These are phyloP conservation scores for Carposina sasakii DNA, from an alignment of 1,140 invertebrate genomes.

Conservation along the genomic window DNA sequence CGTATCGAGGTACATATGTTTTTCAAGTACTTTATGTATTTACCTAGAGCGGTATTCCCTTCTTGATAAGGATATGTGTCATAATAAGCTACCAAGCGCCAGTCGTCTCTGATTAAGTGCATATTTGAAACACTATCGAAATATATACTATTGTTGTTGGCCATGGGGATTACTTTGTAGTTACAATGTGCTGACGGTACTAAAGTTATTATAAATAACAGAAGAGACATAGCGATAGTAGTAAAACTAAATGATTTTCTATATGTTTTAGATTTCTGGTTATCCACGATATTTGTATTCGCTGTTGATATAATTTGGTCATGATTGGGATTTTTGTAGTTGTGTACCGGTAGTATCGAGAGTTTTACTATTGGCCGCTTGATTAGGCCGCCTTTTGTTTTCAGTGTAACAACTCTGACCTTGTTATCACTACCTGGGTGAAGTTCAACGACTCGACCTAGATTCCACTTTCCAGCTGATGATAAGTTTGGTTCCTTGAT, in stretches of 20 bases:
- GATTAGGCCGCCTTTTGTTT: constrained; percentile 23
- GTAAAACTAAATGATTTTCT: no score
- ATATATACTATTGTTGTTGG: no score
- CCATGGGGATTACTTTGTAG: no score
- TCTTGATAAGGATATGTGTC: constrained; percentile 23
- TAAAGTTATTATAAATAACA: no score
- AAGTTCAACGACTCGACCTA: constrained; percentile 18
- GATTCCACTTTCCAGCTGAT: constrained; percentile 32
- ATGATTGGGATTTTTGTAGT: no score
- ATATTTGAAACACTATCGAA: constrained; percentile 22
- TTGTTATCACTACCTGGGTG: constrained; percentile 23
- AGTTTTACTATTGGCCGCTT: constrained; percentile 31
- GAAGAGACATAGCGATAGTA: no score
- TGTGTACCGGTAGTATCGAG: constrained; percentile 19
- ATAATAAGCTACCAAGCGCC: constrained; percentile 27
- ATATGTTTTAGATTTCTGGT: no score
- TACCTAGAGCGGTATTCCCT: constrained; percentile 1
- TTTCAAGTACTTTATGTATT: constrained; percentile 4
- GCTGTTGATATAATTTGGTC: no score
- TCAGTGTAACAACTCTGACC: constrained; percentile 25
- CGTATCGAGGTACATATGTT: neutral
- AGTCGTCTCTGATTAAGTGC: constrained; percentile 23
- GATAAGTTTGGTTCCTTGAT: constrained; percentile 35
- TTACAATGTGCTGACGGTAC: no score
- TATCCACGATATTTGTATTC: no score